Conservation (phyloP, 2,888 invertebrate genomes). For the Lacanobia wlatinum region DNA sequence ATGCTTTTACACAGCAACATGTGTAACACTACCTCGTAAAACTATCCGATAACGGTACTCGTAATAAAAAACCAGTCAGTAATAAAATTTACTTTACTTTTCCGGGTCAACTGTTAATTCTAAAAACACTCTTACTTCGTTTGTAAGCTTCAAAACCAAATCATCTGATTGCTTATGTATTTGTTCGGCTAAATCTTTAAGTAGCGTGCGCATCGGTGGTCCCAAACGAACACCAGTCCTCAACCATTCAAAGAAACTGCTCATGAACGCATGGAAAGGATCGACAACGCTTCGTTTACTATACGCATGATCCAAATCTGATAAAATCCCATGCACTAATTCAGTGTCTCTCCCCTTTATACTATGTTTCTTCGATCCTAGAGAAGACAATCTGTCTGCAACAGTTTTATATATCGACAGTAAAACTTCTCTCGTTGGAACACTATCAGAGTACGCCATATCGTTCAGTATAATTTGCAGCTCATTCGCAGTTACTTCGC, state of each 20-base stretch:
- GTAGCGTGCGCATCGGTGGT: slow-evolving; percentile 63
- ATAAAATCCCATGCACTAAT: slow-evolving; percentile 77
- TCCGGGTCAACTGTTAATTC: slow-evolving; percentile 78
- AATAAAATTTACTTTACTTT: slow-evolving; percentile 51
- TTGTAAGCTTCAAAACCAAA: slow-evolving; percentile 73
- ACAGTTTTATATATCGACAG: slow-evolving; percentile 71
- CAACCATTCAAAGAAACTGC: slow-evolving; percentile 71
- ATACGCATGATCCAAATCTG: slow-evolving; percentile 82
- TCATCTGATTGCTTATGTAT: slow-evolving; percentile 66
- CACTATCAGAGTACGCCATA: slow-evolving; percentile 76
- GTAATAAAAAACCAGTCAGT: slow-evolving; percentile 18
- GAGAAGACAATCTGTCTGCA: slow-evolving; percentile 67
- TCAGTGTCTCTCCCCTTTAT: slow-evolving; percentile 72
- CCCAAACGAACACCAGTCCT: slow-evolving; percentile 63
- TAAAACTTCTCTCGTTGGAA: slow-evolving; percentile 75
- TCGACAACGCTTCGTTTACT: slow-evolving; percentile 67
- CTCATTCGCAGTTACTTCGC: slow-evolving; percentile 72
- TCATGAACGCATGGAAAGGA: slow-evolving; percentile 75
- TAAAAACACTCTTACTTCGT: slow-evolving; percentile 79
- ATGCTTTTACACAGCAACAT: neutral
- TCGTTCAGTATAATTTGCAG: slow-evolving; percentile 80
- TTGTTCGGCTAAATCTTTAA: slow-evolving; percentile 69
- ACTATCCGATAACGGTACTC: neutral
- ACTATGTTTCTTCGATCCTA: slow-evolving; percentile 55
- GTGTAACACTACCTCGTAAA: neutral